Evolutionary conservation across 2,888 invertebrate species (phyloP), one percentile per base, ranked within the genome.

Genomic region (Perdita meconis): DNA sequence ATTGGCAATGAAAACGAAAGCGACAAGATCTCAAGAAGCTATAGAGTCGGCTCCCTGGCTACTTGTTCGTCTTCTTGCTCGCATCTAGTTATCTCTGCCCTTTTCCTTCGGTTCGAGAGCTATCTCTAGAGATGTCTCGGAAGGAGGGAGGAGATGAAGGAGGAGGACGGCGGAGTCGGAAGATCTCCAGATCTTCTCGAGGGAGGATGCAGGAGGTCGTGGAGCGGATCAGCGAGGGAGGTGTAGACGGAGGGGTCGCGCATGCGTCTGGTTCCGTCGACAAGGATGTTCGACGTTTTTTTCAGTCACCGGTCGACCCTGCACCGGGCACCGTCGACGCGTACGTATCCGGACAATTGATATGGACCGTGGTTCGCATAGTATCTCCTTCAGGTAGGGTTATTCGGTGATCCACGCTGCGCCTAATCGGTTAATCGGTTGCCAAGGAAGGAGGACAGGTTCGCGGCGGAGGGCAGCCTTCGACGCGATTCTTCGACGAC

Each of bases 291-390:
- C 90, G 89, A 89, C 89, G 86, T 88, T 89, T 90, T 87, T 87
- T 86, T 87, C 90, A 91, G 91, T 91, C 87, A 90, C 90, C 90
- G 91, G 90, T 88, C 88, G 90, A 90, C 90, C 88, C 85, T 90
- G 88, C 88, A 89, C 87, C 89, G 88, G 87, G 88, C 87, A 81
- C 64, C 78, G 82, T 84, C 85, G 85, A 69, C 76, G 80, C 64
- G 74, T 63, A 74, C 69, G 64, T 60, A 67, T 56, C 50, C 57
- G 66, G 44, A 6, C n/a, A 66, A 64, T 36, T 24, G 70, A 61
- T 55, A 64, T 47, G 64, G 47, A 12, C 38, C 50, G 69, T 38
- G 53, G 57, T 42, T 40, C 56, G n/a, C 12, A 55, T 8, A 38
- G 55, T n/a, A 50, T 42, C 42, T 65, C 40, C 71, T 64, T 59